Evolutionary conservation across 1,140 invertebrate species (phyloP).

Genomic region (Heliconius hewitsoni): DNA sequence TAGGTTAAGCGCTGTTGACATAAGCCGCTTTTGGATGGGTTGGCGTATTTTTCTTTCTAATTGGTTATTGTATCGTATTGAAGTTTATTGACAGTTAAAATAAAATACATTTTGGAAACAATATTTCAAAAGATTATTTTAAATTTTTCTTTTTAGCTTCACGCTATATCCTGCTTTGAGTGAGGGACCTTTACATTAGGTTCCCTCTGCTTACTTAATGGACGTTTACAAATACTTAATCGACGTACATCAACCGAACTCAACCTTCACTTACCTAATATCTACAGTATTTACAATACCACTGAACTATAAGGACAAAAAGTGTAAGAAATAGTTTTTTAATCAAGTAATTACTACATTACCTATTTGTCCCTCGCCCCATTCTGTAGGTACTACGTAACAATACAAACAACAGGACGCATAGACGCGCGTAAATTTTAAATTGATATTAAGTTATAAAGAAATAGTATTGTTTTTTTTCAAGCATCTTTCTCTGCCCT

Average conservation of each 20-base stretch:
- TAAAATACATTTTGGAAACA: too few relatives aligned
- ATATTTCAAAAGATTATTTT: neutral
- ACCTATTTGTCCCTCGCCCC: too few relatives aligned
- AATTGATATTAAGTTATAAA: neutral
- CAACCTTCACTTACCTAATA: neutral
- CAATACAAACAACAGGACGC: neutral
- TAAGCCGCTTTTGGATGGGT: conserved; percentile 9
- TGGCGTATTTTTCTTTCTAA: neutral
- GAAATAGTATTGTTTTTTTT: too few relatives aligned
- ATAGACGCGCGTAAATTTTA: neutral
- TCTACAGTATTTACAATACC: neutral
- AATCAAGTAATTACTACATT: neutral
- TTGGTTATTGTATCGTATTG: too few relatives aligned
- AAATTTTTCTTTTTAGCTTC: neutral
- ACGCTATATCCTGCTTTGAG: neutral
- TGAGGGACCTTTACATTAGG: neutral
- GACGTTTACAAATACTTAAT: too few relatives aligned
- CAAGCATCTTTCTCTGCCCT: too few relatives aligned
- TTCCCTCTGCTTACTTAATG: neutral
- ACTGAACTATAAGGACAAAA: neutral
- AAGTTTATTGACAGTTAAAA: too few relatives aligned
- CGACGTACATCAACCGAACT: too few relatives aligned
- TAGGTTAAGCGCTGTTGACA: conserved; percentile 19
- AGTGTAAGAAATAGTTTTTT: neutral
- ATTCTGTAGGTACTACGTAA: too few relatives aligned